phyloP scores from a whole-genome alignment of 2,888 invertebrate genomes.

The Drosophila ochracea region DNA sequence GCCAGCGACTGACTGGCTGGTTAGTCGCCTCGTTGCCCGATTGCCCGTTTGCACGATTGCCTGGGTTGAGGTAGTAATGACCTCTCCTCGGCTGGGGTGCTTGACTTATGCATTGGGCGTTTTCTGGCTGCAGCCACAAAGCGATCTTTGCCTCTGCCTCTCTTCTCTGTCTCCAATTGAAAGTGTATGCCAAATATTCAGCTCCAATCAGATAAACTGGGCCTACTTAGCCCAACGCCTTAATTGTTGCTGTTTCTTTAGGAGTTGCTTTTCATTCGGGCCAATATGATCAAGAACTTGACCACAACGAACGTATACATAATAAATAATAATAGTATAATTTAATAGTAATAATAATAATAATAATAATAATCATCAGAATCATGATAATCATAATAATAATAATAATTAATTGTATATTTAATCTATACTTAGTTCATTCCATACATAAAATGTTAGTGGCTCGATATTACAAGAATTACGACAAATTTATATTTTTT shows the following conservation, averaged over 20 bases:
- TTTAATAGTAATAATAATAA: too few species aligned
- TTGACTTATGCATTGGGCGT: slow-evolving; percentile 64
- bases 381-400: neutral
- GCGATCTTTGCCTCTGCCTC: slow-evolving; percentile 40
- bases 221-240: neutral
- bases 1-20: slow-evolving; percentile 25
- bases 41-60: slow-evolving; percentile 4
- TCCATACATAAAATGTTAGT: neutral
- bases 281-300: neutral
- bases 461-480: neutral
- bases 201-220: neutral
- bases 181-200: slow-evolving; percentile 23
- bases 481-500: neutral
- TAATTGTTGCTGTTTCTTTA: neutral
- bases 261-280: neutral
- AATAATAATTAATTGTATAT: too few species aligned
- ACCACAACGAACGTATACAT: neutral
- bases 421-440: neutral
- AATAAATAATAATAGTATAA: neutral
- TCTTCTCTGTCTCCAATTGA: slow-evolving; percentile 26
- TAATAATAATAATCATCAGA: neutral
- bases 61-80: slow-evolving; percentile 68
- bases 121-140: slow-evolving; percentile 15
- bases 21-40: slow-evolving; percentile 8
- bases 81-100: slow-evolving; percentile 64